These are phyloP conservation scores for Leucoma salicis DNA, from an alignment of 2,888 invertebrate genomes.

Conservation along the genomic window DNA sequence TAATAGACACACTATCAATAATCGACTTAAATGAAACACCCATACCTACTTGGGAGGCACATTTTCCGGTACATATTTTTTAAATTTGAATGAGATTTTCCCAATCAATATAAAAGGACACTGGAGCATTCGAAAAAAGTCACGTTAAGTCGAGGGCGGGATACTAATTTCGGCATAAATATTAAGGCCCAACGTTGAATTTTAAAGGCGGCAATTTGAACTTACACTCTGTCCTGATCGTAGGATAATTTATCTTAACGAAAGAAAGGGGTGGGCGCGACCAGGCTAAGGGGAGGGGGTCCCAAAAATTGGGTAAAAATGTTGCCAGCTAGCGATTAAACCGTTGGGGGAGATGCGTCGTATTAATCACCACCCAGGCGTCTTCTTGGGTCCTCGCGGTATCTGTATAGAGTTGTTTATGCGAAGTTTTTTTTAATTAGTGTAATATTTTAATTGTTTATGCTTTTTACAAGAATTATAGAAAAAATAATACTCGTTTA, in stretches of 20 bases:
- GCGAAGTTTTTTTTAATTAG: background rate
- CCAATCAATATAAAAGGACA: slow-evolving; percentile 13
- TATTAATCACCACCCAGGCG: slow-evolving; percentile 81
- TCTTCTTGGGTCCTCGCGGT: slow-evolving; percentile 69
- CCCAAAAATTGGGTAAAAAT: slow-evolving; percentile 83
- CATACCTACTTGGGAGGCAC: background rate
- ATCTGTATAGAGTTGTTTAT: slow-evolving; percentile 51
- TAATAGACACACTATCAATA: too few relatives aligned
- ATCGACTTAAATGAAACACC: too few relatives aligned
- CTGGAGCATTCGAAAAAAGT: slow-evolving; percentile 36
- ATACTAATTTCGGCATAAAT: slow-evolving; percentile 67
- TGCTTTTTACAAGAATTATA: background rate
- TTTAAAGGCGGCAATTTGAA: slow-evolving; percentile 82
- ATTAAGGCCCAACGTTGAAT: slow-evolving; percentile 75
- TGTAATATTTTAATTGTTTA: background rate
- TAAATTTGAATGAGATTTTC: slow-evolving; percentile 12
- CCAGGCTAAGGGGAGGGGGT: slow-evolving; percentile 41
- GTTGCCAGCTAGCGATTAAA: slow-evolving; percentile 82
- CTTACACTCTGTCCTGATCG: slow-evolving; percentile 82
- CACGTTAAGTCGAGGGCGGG: slow-evolving; percentile 43
- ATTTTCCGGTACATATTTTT: slow-evolving; percentile 4
- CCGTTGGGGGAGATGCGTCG: slow-evolving; percentile 81
- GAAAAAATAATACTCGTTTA: too few relatives aligned
- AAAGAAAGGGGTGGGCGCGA: slow-evolving; percentile 78
- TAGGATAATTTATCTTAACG: slow-evolving; percentile 82